phyloP scores from a whole-genome alignment of 1,140 invertebrate species.

The Lordiphosa mommai region DNA sequence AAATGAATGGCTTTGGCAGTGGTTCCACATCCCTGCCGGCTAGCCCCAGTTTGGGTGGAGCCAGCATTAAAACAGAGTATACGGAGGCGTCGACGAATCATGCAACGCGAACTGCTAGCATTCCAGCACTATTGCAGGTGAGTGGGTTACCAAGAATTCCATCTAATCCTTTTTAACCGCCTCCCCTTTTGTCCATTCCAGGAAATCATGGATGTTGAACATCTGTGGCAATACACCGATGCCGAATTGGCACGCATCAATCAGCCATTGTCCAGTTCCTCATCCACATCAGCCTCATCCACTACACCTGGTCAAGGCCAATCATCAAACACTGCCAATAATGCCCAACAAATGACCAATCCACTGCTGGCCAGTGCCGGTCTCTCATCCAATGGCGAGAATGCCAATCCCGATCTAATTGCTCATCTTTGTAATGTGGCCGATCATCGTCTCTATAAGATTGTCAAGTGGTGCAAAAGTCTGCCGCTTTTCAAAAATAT shows the following conservation, averaged over 20 bases:
- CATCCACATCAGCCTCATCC: slow-evolving; percentile 48
- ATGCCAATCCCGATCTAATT: slow-evolving; percentile 90
- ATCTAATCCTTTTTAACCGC: no score
- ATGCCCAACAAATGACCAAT: slow-evolving; percentile 81
- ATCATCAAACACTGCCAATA: slow-evolving; percentile 22
- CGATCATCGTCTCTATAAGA: slow-evolving; percentile 97
- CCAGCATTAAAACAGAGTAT: slow-evolving; percentile 59
- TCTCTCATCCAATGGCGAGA: slow-evolving; percentile 82
- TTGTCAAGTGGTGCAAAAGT: slow-evolving; percentile 99
- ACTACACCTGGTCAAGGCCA: slow-evolving; percentile 26
- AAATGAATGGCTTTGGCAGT: slow-evolving; percentile 45
- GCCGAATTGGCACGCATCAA: slow-evolving; percentile 83
- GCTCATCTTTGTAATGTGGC: slow-evolving; percentile 95
- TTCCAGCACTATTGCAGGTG: slow-evolving; percentile 65
- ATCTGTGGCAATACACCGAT: slow-evolving; percentile 95
- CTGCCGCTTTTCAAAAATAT: slow-evolving; percentile 98
- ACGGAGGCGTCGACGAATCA: slow-evolving; percentile 27
- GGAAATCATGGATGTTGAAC: slow-evolving; percentile 97
- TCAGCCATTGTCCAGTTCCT: slow-evolving; percentile 71
- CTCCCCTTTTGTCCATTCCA: no score
- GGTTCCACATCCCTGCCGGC: slow-evolving; percentile 44
- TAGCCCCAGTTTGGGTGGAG: slow-evolving; percentile 54
- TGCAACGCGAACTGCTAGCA: slow-evolving; percentile 38
- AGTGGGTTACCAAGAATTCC: no score
- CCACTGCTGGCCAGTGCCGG: slow-evolving; percentile 83